phyloP scores from a whole-genome alignment of 2,113 vertebrate species.

The Podarcis muralis region DNA sequence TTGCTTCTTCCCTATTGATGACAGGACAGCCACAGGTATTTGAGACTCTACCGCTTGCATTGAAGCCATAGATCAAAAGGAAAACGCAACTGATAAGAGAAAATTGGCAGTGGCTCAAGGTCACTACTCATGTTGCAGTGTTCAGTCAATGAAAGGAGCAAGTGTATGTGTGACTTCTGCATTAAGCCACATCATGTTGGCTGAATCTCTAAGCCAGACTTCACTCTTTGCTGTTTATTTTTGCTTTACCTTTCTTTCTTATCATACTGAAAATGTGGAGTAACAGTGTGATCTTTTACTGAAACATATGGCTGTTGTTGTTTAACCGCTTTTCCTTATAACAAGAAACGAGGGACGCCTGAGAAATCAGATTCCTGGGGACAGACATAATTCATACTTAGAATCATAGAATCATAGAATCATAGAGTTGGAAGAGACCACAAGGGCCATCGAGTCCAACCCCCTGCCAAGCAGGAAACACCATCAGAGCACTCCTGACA shows the following conservation, averaged over 20 bases:
- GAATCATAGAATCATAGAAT: too few relatives aligned
- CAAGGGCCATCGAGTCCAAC: too few relatives aligned
- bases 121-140: neutral
- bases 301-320: too few relatives aligned
- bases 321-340: too few relatives aligned
- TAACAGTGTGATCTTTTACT: neutral
- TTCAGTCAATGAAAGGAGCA: neutral
- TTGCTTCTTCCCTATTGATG: slow-evolving; percentile 28
- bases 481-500: too few relatives aligned
- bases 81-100: neutral
- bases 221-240: neutral
- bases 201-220: neutral
- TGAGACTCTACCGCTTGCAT: neutral
- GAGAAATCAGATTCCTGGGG: too few relatives aligned
- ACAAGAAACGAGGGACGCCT: too few relatives aligned
- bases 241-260: neutral
- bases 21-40: neutral
- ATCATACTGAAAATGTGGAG: neutral
- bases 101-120: neutral
- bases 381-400: too few relatives aligned
- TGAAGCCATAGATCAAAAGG: neutral
- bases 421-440: too few relatives aligned
- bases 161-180: neutral
- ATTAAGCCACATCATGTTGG: neutral
- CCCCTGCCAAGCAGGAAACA: too few relatives aligned